A percentile compares a stretch with the other conserved stretches of the same genome.
phyloP scores from a whole-genome alignment of 1,140 invertebrate genomes.

The Cherax quadricarinatus region DNA sequence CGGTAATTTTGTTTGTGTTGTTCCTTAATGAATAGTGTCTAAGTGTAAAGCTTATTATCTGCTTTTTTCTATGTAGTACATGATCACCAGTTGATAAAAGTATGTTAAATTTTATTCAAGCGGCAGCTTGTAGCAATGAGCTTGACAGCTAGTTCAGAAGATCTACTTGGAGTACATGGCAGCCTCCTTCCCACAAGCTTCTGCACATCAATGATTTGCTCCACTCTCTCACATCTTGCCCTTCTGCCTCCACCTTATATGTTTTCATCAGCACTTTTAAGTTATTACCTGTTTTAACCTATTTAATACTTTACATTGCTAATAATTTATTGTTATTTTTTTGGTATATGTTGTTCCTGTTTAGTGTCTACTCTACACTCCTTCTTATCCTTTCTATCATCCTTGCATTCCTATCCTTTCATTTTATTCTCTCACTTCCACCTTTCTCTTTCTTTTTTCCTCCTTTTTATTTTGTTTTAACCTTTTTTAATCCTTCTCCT shows the following conservation, averaged over 20 bases:
- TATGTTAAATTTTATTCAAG: neutral
- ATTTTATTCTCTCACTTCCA: too few species aligned
- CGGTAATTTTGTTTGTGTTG: neutral
- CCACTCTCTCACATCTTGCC: neutral
- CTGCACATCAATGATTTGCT: neutral
- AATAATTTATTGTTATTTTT: neutral
- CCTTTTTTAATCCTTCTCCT: too few species aligned
- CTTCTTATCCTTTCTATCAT: too few species aligned
- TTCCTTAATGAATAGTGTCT: neutral
- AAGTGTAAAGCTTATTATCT: neutral
- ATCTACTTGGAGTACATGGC: neutral
- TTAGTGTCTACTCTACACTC: too few species aligned
- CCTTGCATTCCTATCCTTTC: too few species aligned
- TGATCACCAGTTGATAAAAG: neutral
- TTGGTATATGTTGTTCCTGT: too few species aligned
- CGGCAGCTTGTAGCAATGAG: neutral
- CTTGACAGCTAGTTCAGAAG: neutral
- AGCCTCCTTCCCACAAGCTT: neutral
- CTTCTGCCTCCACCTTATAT: neutral
- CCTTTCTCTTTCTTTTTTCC: too few species aligned
- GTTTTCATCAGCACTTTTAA: neutral
- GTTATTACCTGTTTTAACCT: neutral
- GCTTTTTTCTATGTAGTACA: neutral
- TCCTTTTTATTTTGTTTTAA: too few species aligned
- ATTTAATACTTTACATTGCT: neutral